These are phyloP conservation scores for Epistrophe eligans DNA, from an alignment of 2,888 invertebrate species.

Conservation along the genomic window DNA sequence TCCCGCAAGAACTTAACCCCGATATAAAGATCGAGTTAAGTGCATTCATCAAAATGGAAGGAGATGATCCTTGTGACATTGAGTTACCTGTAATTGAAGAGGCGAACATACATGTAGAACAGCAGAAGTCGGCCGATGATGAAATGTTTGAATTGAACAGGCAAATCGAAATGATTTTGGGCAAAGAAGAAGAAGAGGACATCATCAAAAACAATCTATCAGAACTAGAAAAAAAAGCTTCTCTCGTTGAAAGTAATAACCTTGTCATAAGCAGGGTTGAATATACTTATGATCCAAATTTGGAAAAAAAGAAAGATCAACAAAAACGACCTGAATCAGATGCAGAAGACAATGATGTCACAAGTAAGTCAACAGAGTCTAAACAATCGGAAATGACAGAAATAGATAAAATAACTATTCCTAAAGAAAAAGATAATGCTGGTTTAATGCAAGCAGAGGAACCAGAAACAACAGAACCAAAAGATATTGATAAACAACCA, in stretches of 20 bases:
- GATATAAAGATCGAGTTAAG: conserved; percentile 16
- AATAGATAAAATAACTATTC: neutral
- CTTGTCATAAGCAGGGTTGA: conserved; percentile 5
- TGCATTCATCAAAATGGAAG: neutral
- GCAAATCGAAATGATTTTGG: conserved; percentile 11
- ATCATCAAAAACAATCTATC: neutral
- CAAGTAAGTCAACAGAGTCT: neutral
- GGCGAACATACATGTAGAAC: neutral
- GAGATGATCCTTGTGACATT: neutral
- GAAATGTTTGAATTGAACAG: conserved; percentile 1
- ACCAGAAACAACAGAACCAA: neutral
- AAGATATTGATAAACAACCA: too few species aligned
- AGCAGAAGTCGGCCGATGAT: neutral
- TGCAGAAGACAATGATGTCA: neutral
- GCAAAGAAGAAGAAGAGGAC: neutral
- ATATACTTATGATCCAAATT: neutral
- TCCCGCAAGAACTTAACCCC: neutral
- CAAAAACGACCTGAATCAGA: neutral
- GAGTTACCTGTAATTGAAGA: neutral
- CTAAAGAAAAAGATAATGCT: neutral
- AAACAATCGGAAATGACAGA: neutral
- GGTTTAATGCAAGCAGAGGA: neutral
- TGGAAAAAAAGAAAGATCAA: neutral
- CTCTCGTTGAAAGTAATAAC: neutral
- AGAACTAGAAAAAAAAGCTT: neutral